Evolutionary conservation across 2,113 vertebrate genomes (phyloP).

Genomic region (Aplodontia rufa): DNA sequence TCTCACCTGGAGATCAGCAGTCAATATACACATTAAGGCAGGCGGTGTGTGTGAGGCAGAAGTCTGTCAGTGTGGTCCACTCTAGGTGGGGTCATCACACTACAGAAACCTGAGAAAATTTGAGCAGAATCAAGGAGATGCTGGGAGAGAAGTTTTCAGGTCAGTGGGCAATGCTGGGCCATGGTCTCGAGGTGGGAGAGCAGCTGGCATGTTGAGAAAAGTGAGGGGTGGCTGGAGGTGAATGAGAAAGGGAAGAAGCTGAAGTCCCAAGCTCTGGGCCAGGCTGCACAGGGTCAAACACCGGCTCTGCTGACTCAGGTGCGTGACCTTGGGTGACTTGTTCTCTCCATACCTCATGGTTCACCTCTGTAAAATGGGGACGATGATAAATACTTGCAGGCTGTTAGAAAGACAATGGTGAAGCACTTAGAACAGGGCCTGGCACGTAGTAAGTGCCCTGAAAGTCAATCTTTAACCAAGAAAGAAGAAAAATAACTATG

Average conservation of each 20-base stretch:
- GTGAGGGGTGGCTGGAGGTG: not conserved
- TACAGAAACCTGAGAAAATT: not conserved
- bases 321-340: not conserved
- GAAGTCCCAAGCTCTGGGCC: not conserved
- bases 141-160: not conserved
- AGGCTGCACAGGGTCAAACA: not conserved
- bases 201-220: not conserved
- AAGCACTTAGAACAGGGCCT: not conserved
- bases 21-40: not conserved
- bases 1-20: not conserved
- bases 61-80: not conserved
- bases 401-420: not conserved
- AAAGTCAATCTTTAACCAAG: not conserved
- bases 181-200: not conserved
- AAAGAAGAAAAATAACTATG: not conserved
- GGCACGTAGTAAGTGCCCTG: not conserved
- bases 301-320: not conserved
- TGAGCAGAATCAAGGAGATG: not conserved
- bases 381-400: not conserved
- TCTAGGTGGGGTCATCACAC: not conserved
- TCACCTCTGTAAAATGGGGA: not conserved
- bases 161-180: not conserved
- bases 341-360: not conserved
- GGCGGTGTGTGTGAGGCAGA: not conserved
- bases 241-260: not conserved